Conservation (phyloP, 2,113 vertebrate genomes). For the Pandion haliaetus region DNA sequence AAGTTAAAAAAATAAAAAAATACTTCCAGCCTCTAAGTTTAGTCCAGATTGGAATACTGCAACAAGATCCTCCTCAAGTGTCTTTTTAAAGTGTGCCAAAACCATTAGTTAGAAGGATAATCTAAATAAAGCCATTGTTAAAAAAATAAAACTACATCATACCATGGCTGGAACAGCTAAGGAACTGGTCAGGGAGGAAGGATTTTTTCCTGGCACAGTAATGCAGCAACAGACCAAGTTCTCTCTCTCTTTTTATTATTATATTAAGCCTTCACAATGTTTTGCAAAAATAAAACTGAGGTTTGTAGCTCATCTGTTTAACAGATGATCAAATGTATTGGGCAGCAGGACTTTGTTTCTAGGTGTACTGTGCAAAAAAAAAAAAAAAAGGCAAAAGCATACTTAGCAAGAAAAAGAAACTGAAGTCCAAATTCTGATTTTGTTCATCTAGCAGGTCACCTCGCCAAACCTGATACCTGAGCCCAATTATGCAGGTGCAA, state of each 20-base stretch:
- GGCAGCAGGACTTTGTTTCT: background rate
- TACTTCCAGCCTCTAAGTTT: background rate
- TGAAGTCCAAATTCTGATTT: background rate
- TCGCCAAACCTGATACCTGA: background rate
- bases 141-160: slow-evolving; percentile 12
- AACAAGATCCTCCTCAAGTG: background rate
- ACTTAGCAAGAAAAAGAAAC: background rate
- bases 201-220: background rate
- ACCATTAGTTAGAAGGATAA: slow-evolving; percentile 2
- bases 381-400: background rate
- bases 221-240: background rate
- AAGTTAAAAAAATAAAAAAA: background rate
- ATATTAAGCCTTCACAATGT: background rate
- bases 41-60: background rate
- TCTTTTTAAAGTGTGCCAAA: background rate
- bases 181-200: background rate
- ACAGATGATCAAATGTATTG: background rate
- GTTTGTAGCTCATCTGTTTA: background rate
- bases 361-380: background rate
- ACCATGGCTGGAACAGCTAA: background rate
- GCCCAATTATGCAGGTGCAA: background rate
- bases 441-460: background rate
- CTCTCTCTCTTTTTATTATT: background rate
- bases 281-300: background rate
- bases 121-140: slow-evolving; percentile 42